Evolutionary conservation across 2,888 invertebrate genomes (phyloP).

Genomic region (Nipponacmea schrenckii): DNA sequence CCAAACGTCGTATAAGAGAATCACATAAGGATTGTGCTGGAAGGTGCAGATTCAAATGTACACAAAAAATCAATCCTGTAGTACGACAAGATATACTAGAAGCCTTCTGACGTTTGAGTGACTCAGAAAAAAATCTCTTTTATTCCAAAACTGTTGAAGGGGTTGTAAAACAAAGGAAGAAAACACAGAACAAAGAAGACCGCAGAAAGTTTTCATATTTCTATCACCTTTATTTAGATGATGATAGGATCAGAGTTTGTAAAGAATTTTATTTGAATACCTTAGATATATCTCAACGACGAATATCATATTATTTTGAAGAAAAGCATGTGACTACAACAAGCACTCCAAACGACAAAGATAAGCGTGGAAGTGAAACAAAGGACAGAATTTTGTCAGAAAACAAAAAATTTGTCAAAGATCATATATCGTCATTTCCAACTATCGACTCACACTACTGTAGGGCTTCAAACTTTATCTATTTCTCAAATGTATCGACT

Average conservation of each 20-base stretch:
- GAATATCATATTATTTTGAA: not conserved
- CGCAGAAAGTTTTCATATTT: not conserved
- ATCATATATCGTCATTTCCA: conserved; percentile 11
- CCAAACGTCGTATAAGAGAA: too few relatives aligned
- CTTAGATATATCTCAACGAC: not conserved
- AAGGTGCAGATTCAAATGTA: too few relatives aligned
- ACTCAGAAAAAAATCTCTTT: not conserved
- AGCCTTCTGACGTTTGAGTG: not conserved
- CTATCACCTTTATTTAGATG: not conserved
- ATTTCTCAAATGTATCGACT: conserved; percentile 14
- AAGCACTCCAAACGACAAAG: not conserved
- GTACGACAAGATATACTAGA: not conserved
- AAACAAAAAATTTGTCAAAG: not conserved
- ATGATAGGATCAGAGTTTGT: not conserved
- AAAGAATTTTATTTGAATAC: not conserved
- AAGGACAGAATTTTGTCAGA: not conserved
- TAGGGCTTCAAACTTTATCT: not conserved
- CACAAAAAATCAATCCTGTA: too few relatives aligned
- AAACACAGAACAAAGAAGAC: not conserved
- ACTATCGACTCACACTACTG: conserved; percentile 14
- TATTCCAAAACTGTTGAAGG: not conserved
- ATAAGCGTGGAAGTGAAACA: not conserved
- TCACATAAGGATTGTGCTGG: too few relatives aligned
- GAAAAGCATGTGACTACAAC: not conserved
- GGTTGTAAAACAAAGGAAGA: not conserved